phyloP scores from a whole-genome alignment of 2,888 invertebrate species.

The Seladonia tumulorum region DNA sequence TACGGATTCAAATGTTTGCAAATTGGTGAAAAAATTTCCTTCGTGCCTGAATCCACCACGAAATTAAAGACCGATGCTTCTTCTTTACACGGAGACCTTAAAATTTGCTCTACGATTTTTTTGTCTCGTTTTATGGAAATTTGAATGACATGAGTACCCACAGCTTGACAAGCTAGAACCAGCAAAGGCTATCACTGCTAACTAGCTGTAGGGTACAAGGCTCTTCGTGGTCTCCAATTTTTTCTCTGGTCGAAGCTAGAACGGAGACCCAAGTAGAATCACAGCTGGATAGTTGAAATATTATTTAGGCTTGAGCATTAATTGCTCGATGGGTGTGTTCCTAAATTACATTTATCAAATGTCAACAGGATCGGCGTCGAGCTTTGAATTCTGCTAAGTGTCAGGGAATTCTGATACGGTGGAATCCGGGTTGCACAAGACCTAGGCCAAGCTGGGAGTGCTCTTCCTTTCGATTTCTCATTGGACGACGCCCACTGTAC shows the following conservation, averaged over 20 bases:
- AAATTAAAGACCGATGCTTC: neutral
- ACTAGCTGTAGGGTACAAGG: too few relatives aligned
- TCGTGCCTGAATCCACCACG: neutral
- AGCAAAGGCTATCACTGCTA: too few relatives aligned
- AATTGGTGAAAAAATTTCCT: neutral
- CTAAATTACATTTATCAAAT: neutral
- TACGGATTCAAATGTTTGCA: neutral
- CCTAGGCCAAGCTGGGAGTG: conserved; percentile 38
- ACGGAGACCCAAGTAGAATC: neutral
- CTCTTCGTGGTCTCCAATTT: neutral
- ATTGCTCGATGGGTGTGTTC: neutral
- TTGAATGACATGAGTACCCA: too few relatives aligned
- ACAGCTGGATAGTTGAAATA: neutral
- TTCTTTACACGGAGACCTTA: neutral
- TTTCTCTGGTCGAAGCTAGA: neutral
- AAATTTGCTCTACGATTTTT: neutral
- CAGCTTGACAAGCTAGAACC: too few relatives aligned
- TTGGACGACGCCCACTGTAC: conserved; percentile 49
- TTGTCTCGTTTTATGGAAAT: neutral
- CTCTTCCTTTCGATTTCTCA: conserved; percentile 56
- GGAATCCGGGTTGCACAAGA: conserved; percentile 35
- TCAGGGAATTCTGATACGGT: conserved; percentile 26
- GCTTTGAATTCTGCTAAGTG: conserved; percentile 50
- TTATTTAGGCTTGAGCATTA: neutral
- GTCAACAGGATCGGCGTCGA: neutral